Conservation (phyloP, 2,888 invertebrate species). For the Congeria kusceri region DNA sequence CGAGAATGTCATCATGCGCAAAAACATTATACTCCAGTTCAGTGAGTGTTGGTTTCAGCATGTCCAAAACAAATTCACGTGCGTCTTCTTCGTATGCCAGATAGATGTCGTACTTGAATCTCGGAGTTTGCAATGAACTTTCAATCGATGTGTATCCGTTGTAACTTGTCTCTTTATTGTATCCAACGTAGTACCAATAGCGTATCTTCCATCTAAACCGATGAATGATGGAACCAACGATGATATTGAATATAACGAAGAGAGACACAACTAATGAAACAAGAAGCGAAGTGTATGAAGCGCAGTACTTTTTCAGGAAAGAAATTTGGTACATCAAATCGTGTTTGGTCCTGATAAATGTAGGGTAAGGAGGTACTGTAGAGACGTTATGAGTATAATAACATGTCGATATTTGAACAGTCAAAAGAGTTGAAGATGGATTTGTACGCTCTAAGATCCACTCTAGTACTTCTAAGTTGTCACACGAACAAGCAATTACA, state of each 20-base stretch:
- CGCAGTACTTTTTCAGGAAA: slow-evolving; percentile 26
- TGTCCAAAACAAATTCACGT: slow-evolving; percentile 12
- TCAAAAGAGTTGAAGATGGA: background rate
- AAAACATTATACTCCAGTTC: background rate
- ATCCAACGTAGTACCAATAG: slow-evolving; percentile 46
- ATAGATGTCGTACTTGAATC: slow-evolving; percentile 16
- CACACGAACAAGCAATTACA: slow-evolving; percentile 22
- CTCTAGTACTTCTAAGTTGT: slow-evolving; percentile 32
- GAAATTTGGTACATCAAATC: background rate
- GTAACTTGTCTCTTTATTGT: background rate
- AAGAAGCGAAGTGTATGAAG: slow-evolving; percentile 20
- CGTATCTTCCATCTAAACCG: slow-evolving; percentile 36
- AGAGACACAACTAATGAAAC: slow-evolving; percentile 10
- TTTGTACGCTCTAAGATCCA: slow-evolving; percentile 14
- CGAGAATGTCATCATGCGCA: background rate
- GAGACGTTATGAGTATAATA: background rate
- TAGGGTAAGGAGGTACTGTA: too few relatives aligned
- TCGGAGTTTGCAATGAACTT: background rate
- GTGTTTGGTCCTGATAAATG: background rate
- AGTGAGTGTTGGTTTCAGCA: background rate
- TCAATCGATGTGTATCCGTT: background rate
- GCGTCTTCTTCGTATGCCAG: slow-evolving; percentile 1
- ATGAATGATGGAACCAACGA: slow-evolving; percentile 26
- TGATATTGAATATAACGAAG: slow-evolving; percentile 25
- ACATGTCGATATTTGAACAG: slow-evolving; percentile 9